Base-by-base conservation (phyloP, 2,888 invertebrate genomes). In the Drosophila atroscutellata region DNA sequence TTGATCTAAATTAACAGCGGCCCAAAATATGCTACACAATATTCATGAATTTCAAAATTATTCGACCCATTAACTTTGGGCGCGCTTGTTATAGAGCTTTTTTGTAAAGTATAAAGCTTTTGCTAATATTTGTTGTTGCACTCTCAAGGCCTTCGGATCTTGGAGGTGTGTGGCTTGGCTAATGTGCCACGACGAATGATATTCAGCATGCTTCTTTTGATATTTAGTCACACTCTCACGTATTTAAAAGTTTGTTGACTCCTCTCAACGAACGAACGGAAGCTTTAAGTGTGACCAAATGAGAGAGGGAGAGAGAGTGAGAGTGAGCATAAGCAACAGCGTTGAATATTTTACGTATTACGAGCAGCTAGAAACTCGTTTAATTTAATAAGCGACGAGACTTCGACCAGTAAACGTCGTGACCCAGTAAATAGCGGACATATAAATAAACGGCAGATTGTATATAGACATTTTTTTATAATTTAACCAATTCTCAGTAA, bases 301-400 rank as follows among this genome's bases (percentile, higher is more conserved):
- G 2, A n/a, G 54, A 36, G 24, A 15, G 49, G 51, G 34, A 57
- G 39, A 15, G 49, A 55, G 34, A 11, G 54, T n/a, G n/a, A 15
- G 51, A 51, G 51, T 30, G 34, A 45, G 30, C 34, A 32, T 37
- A 50, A 26, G 50, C 68, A 70, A n/a, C 50, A 69, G 57, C 60
- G 84, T 89, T 72, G 75, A 76, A 81, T 76, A 80, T 81, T 71
- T 55, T 49, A 61, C 51, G 55, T 50, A 59, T 51, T 69, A 58
- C 49, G 70, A 64, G 57, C 57, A 54, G 13, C 56, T 42, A 66
- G 24, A 52, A 74, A 77, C 77, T 79, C 51, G 80, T 58, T 73
- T 69, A 59, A 52, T 75, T 77, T 67, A 79, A 79, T 81, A 76
- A 81, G 69, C 78, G 71, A 62, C 66, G 55, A 67, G 60, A 62